A percentile compares a stretch with the other conserved stretches of the same genome.
phyloP scores from a whole-genome alignment of 1,140 invertebrate species.

The Ceratitis capitata region DNA sequence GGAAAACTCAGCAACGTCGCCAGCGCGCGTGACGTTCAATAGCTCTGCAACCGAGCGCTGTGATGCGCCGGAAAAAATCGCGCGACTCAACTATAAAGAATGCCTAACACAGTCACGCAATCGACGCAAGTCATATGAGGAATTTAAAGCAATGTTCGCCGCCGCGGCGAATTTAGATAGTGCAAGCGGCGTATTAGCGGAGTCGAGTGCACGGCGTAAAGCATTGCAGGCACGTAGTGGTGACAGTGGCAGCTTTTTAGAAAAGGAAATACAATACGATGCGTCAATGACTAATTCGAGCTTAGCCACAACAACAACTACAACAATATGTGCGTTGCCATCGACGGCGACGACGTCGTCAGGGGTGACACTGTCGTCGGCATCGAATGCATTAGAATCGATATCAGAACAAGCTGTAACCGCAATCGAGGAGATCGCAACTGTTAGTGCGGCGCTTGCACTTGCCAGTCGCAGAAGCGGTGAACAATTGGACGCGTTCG shows the following conservation, averaged over 20 bases:
- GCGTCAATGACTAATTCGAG: not conserved
- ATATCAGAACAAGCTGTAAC: conserved; percentile 60
- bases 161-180: not conserved
- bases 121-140: conserved; percentile 64
- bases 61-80: conserved; percentile 52
- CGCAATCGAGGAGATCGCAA: not conserved
- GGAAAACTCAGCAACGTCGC: conserved; percentile 44
- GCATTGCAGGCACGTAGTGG: conserved; percentile 35
- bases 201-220: conserved; percentile 32
- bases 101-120: conserved; percentile 62
- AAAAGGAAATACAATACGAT: conserved; percentile 19
- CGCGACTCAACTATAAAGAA: conserved; percentile 59
- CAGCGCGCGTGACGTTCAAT: not conserved
- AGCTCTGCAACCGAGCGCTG: conserved; percentile 28
- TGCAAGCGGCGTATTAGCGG: not conserved
- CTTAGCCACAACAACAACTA: not conserved
- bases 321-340: not conserved
- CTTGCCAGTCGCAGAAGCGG: not conserved
- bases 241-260: conserved; percentile 20
- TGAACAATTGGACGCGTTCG: not conserved
- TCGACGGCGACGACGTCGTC: not conserved
- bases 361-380: conserved; percentile 28
- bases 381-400: conserved; percentile 53
- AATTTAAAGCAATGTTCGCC: conserved; percentile 63
- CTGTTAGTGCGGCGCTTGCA: not conserved